Base-by-base conservation (phyloP, 2,888 invertebrate species). In the Operophtera brumata region DNA sequence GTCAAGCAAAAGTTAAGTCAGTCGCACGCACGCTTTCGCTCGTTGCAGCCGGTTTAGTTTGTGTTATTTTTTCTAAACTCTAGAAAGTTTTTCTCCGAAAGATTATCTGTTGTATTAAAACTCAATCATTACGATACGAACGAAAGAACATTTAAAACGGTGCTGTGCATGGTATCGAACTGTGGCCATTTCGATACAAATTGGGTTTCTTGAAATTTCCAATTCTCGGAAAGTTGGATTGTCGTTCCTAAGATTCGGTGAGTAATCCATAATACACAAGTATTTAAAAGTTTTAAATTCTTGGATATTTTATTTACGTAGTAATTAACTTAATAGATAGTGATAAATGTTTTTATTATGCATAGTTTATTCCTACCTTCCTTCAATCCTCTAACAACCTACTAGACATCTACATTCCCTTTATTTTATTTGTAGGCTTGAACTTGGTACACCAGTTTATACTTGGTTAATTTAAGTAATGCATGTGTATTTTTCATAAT, bases 151-250 rank as follows among this genome's bases (percentile, higher is more conserved):
- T 47, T 64, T n/a, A 42, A 39, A 63, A 43, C 54, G 73, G 82
- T 84, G 82, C 53, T 62, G 80, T 86, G 80, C 61, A 62, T 62
- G 61, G 65, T n/a, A 69, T 69, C 54, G 73, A 78, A 77, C 77
- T 78, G 80, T 83, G 79, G 57, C 61, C 56, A 57, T 64, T 64
- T 63, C 62, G 64, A 65, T 58, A 66, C 58, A 65, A 52, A 56
- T 8, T 62, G 62, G 71, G 69, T 71, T 75, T 71, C 74, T 75
- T 73, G 70, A 75, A 57, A 74, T 73, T 77, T 73, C 67, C 70
- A 80, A 77, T 84, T 84, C 84, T 82, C 73, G 79, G 86, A 86
- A 87, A 82, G 79, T 84, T 80, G 85, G 85, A 82, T 84, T 78
- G 82, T 78, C 78, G 79, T 79, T 71, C 79, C 75, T 69, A 69